Percentiles rank a stretch among this genome's conserved stretches.
Evolutionary conservation across 2,888 invertebrate species (phyloP).

Genomic region (Dicranocentrus wangi): DNA sequence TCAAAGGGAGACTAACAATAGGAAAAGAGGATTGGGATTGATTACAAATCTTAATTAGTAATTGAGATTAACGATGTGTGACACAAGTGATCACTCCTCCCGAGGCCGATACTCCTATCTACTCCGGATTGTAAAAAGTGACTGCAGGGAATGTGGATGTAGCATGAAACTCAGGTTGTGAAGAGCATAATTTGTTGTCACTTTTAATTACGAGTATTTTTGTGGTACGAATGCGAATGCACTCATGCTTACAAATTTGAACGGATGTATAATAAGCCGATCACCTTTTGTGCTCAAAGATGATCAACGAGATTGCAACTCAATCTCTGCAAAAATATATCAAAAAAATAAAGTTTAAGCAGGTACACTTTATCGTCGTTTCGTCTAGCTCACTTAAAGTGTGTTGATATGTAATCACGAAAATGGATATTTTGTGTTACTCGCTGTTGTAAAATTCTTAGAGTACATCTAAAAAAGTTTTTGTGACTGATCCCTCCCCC

Average conservation of each 20-base stretch:
- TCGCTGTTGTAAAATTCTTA: constrained; percentile 35
- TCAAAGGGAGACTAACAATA: constrained; percentile 28
- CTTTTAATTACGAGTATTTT: no score
- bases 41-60: constrained; percentile 29
- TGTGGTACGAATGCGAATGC: no score
- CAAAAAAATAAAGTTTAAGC: no score
- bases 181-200: no score
- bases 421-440: constrained; percentile 46
- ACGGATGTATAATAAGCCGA: no score
- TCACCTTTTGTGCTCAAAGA: neutral
- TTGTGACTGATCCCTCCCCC: constrained; percentile 1
- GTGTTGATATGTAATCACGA: constrained; percentile 27
- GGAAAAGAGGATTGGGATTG: constrained; percentile 28
- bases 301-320: neutral
- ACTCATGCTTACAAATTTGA: neutral
- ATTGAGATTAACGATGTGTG: constrained; percentile 40
- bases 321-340: neutral
- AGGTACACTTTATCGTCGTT: no score
- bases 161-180: no score
- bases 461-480: neutral
- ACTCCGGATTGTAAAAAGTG: no score
- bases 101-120: no score
- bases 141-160: no score
- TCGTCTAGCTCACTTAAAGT: no score
- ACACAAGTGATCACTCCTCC: neutral